Base-by-base conservation (phyloP, 2,888 invertebrate genomes). In the Mamestra brassicae region DNA sequence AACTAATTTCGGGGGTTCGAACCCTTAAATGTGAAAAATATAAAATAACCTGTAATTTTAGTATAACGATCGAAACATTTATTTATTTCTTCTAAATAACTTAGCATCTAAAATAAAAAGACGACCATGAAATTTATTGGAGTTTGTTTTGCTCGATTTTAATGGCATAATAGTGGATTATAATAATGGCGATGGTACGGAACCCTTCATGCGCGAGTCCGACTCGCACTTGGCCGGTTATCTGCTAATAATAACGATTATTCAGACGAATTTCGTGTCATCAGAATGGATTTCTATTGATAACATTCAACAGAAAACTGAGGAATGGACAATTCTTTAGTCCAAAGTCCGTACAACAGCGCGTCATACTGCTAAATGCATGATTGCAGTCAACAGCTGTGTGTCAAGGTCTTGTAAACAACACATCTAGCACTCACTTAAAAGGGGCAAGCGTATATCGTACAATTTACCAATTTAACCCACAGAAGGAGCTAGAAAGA, bases 321-420 rank as follows among this genome's bases (percentile, higher is more conserved):
- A 50, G 62, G 54, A 65, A 62, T 65, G 17, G 47, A 42, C 64
- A 64, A 65, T 62, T 62, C 17, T 15, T 15, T 15, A 36, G 55
- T 71, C 34, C 80, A 82, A 82, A 82, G 83, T 66, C 58, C 78
- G 5, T 4, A 17, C 13, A 10, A n/a, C 3, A 58, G 15, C n/a
- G 58, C 55, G 42, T 68, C 62, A 65, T 34, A 65, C 11, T 54
- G 26, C 42, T 67, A n/a, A 62, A 75, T 63, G 58, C 67, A 66
- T 26, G 26, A 57, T 78, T 62, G 63, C 61, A 61, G 34, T 65
- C 45, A 65, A 61, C 68, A 76, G 68, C 68, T 78, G 64, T 69
- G 34, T 52, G 57, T 65, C 80, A 80, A 80, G 80, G 78, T 60
- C 78, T 10, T 58, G 0, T 8, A 57, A 47, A 50, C 66, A 61